Base-by-base conservation (phyloP, 2,888 invertebrate genomes). In the Morpho helenor region DNA sequence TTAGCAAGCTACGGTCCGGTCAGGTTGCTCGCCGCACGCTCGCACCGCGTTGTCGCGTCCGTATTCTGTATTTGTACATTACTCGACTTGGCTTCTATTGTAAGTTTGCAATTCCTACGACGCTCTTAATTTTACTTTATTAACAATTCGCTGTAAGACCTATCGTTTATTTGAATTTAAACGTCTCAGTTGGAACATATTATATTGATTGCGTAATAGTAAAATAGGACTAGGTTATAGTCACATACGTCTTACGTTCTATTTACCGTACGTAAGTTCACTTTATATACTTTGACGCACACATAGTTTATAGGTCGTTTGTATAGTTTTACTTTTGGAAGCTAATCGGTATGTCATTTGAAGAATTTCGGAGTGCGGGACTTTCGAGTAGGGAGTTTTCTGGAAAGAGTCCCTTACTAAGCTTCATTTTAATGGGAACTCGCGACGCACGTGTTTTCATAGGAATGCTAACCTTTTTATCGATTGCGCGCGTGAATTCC, bases 41-140 rank as follows among this genome's bases (percentile, higher is more conserved):
- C 74, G 77, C 73, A 72, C 72, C 77, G 80, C 80, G 78, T 77
- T 75, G 81, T 79, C 83, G 83, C 83, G 80, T 81, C 85, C 84
- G 77, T 81, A 69, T 80, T 82, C 79, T 79, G 68, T 76, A 74
- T 76, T 77, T 82, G 82, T 83, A 80, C 81, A 80, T 80, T 80
- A 82, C 82, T 84, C 83, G 84, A 87, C 79, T 84, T 84, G 84
- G 87, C 88, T 87, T 86, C 87, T 72, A 76, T 75, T 74, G 75
- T 85, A 77, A 80, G 78, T 84, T 87, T 75, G 84, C 85, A 80
- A 76, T 74, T 80, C 80, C 78, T 80, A 75, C 72, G 77, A 80
- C 82, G 82, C 76, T 72, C 65, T 73, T 59, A 52, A 56, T 59
- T 73, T 75, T 74, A 75, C 77, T 74, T 78, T 77, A 78, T 81